Percentiles rank a stretch among this genome's conserved stretches.
phyloP scores from a whole-genome alignment of 2,888 invertebrate species.

The Stenoptilia bipunctidactyla region DNA sequence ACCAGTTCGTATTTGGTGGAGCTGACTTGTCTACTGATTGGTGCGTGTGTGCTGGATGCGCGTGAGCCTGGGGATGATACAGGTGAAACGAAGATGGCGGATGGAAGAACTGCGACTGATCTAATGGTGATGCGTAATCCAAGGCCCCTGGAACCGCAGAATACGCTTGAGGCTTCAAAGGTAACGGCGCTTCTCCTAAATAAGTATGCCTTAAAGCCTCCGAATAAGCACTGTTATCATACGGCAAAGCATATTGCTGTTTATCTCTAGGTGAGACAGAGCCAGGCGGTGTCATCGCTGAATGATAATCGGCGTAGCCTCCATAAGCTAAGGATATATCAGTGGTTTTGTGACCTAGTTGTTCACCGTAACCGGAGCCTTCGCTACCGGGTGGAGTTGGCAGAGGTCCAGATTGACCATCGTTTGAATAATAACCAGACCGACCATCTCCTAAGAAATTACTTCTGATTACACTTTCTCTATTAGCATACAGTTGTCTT shows the following conservation, averaged over 20 bases:
- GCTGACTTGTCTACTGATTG: slow-evolving; percentile 72
- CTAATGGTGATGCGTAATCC: slow-evolving; percentile 76
- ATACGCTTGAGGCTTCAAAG: slow-evolving; percentile 92
- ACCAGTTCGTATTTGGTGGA: slow-evolving; percentile 82
- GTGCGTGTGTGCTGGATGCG: slow-evolving; percentile 54
- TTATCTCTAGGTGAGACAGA: slow-evolving; percentile 95
- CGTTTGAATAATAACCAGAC: slow-evolving; percentile 64
- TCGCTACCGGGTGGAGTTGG: slow-evolving; percentile 94
- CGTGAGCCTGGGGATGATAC: slow-evolving; percentile 79
- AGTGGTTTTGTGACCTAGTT: slow-evolving; percentile 64
- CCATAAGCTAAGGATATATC: slow-evolving; percentile 71
- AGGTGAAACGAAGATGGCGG: slow-evolving; percentile 85
- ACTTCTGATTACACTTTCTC: slow-evolving; percentile 95
- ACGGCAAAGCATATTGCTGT: slow-evolving; percentile 71
- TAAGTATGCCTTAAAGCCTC: slow-evolving; percentile 72
- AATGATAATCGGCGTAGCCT: slow-evolving; percentile 86
- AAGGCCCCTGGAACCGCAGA: slow-evolving; percentile 79
- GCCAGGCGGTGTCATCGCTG: slow-evolving; percentile 97
- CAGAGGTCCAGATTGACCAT: slow-evolving; percentile 78
- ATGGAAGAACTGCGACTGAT: slow-evolving; percentile 90
- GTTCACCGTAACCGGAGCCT: slow-evolving; percentile 79
- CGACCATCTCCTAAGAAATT: slow-evolving; percentile 74
- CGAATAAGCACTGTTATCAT: slow-evolving; percentile 74
- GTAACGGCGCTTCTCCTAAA: slow-evolving; percentile 72
- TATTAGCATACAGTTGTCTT: slow-evolving; percentile 90